These are phyloP conservation scores for Drepana arcuata DNA, from an alignment of 1,140 invertebrate genomes.

Conservation along the genomic window DNA sequence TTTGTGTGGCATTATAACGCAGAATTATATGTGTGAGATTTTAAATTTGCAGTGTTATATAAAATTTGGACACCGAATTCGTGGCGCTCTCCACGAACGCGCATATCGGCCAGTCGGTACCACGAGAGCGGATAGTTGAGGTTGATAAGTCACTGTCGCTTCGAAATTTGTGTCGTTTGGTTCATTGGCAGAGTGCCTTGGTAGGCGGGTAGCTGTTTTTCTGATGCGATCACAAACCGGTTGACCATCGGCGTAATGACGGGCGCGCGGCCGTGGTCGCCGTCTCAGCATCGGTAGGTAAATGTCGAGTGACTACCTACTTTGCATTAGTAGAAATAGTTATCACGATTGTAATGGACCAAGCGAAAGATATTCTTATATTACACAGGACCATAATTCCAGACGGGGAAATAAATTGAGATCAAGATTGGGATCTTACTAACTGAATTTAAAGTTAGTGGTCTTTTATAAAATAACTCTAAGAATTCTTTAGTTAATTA, in stretches of 20 bases:
- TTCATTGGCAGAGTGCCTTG: slow-evolving; percentile 11
- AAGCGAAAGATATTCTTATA: slow-evolving; percentile 7
- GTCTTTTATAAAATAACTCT: too few species aligned
- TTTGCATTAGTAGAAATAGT: slow-evolving; percentile 47
- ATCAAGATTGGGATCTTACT: too few species aligned
- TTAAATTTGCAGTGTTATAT: slow-evolving; percentile 47
- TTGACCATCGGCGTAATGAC: slow-evolving; percentile 58
- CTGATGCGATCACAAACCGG: slow-evolving; percentile 65
- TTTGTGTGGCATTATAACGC: slow-evolving; percentile 10
- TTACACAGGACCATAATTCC: not conserved
- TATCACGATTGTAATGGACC: slow-evolving; percentile 9
- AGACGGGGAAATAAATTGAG: too few species aligned
- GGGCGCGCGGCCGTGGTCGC: slow-evolving; percentile 21
- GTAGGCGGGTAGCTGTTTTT: slow-evolving; percentile 56
- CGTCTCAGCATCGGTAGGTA: slow-evolving; percentile 33
- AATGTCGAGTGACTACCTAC: slow-evolving; percentile 55
- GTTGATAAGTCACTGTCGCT: not conserved
- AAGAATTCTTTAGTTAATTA: too few species aligned
- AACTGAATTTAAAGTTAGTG: too few species aligned
- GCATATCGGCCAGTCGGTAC: slow-evolving; percentile 36
- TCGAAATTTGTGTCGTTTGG: not conserved
- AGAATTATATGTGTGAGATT: slow-evolving; percentile 16
- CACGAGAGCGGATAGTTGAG: slow-evolving; percentile 16
- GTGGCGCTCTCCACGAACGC: slow-evolving; percentile 37
- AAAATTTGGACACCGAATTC: slow-evolving; percentile 54